Evolutionary conservation across 1,140 invertebrate species (phyloP).

Genomic region (Orius laevigatus): DNA sequence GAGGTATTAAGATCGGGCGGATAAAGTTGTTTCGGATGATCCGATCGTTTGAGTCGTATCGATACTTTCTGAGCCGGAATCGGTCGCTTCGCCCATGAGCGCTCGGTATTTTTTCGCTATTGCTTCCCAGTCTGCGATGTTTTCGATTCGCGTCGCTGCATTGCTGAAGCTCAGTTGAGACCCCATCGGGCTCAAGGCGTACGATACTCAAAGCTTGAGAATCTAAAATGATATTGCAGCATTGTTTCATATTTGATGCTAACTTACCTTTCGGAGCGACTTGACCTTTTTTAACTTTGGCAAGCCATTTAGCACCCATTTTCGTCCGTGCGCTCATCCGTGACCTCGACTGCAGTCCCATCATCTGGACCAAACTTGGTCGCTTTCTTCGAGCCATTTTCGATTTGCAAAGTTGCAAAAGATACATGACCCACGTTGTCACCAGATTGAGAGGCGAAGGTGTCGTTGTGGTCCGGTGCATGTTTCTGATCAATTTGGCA

Average conservation of each 20-base stretch:
- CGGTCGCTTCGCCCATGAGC: slow-evolving; percentile 48
- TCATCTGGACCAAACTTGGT: slow-evolving; percentile 56
- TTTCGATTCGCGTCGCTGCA: slow-evolving; percentile 58
- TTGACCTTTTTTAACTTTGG: slow-evolving; percentile 66
- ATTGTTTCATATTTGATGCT: too few relatives aligned
- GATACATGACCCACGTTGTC: slow-evolving; percentile 78
- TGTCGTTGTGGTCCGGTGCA: slow-evolving; percentile 94
- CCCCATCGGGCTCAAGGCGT: slow-evolving; percentile 60
- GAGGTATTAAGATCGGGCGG: not conserved
- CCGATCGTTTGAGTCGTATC: not conserved
- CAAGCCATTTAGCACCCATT: slow-evolving; percentile 68
- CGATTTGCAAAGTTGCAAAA: slow-evolving; percentile 63
- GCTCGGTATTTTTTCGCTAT: slow-evolving; percentile 80
- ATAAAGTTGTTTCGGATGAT: slow-evolving; percentile 4
- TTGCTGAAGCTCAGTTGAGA: slow-evolving; percentile 64
- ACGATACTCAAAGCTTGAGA: slow-evolving; percentile 56
- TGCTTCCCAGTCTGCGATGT: slow-evolving; percentile 77
- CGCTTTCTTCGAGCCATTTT: slow-evolving; percentile 54
- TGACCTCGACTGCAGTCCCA: slow-evolving; percentile 48
- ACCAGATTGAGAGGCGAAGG: slow-evolving; percentile 93
- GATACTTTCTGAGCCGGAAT: slow-evolving; percentile 18
- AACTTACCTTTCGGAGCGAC: slow-evolving; percentile 60
- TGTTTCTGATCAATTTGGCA: slow-evolving; percentile 94
- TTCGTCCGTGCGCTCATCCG: slow-evolving; percentile 62
- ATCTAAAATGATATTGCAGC: slow-evolving; percentile 31